Percentiles rank a stretch among this genome's conserved stretches.
phyloP scores from a whole-genome alignment of 2,797 vertebrate genomes.

The Centropyge bicolor region DNA sequence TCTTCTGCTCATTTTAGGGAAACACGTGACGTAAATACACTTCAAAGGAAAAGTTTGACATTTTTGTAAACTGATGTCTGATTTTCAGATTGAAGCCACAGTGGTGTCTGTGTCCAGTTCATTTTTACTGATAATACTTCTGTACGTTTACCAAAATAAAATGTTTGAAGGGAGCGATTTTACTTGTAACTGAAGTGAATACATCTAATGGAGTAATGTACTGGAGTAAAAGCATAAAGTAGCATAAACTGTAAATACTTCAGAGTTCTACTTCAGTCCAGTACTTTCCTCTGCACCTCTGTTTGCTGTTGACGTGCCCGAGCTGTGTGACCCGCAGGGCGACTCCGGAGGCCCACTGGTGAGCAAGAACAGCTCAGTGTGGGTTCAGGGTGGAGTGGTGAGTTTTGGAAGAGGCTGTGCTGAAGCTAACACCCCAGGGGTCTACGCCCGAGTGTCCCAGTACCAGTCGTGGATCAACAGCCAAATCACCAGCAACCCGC shows the following conservation, averaged over 20 bases:
- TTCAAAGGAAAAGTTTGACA: too few relatives aligned
- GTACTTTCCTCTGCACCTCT: not conserved
- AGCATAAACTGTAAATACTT: not conserved
- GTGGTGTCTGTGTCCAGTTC: too few relatives aligned
- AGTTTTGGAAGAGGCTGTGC: constrained; percentile 69
- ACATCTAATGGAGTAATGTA: not conserved
- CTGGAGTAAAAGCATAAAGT: not conserved
- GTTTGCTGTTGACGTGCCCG: too few relatives aligned
- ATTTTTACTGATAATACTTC: too few relatives aligned
- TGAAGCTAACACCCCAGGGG: constrained; percentile 39
- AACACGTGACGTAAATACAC: too few relatives aligned
- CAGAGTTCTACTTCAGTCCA: too few relatives aligned
- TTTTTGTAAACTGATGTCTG: too few relatives aligned
- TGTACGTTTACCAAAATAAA: too few relatives aligned
- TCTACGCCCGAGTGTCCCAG: constrained; percentile 71
- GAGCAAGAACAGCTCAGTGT: not conserved
- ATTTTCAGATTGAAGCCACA: too few relatives aligned
- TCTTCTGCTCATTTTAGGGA: too few relatives aligned
- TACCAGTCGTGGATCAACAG: constrained; percentile 74
- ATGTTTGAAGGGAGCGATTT: too few relatives aligned
- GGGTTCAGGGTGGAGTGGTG: constrained; percentile 71
- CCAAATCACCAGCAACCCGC: not conserved
- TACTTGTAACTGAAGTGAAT: too few relatives aligned
- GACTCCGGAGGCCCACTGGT: constrained; percentile 70
- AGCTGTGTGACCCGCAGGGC: not conserved